phyloP scores from a whole-genome alignment of 2,888 invertebrate species.

The Tachina lurida region DNA sequence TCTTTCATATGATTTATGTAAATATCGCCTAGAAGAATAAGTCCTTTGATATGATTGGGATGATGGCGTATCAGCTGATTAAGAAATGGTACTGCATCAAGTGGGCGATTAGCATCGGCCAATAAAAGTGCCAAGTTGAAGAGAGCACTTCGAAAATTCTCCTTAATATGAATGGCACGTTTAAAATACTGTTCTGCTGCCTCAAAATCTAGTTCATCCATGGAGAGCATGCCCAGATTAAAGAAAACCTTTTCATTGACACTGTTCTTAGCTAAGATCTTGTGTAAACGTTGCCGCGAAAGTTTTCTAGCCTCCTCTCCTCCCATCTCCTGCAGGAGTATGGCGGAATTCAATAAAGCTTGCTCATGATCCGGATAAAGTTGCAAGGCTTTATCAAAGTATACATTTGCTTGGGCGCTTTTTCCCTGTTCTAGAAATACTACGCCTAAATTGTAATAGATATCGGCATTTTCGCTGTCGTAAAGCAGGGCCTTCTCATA shows the following conservation, averaged over 20 bases:
- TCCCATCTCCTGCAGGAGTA: constrained; percentile 94
- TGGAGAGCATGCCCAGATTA: constrained; percentile 97
- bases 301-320: constrained; percentile 90
- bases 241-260: constrained; percentile 96
- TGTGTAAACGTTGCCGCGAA: constrained; percentile 91
- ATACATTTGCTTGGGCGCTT: constrained; percentile 94
- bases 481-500: constrained; percentile 96
- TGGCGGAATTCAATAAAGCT: constrained; percentile 96
- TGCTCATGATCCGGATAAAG: constrained; percentile 97
- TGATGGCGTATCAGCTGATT: constrained; percentile 95
- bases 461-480: constrained; percentile 96
- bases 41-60: constrained; percentile 96
- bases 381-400: constrained; percentile 95
- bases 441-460: constrained; percentile 97
- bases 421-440: constrained; percentile 96
- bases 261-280: constrained; percentile 86
- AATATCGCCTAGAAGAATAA: constrained; percentile 96
- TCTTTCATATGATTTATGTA: constrained; percentile 98
- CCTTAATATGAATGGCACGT: constrained; percentile 92
- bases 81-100: constrained; percentile 96
- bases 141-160: constrained; percentile 95
- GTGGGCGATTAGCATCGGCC: constrained; percentile 93
- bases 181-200: constrained; percentile 96
- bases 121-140: constrained; percentile 96
- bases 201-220: constrained; percentile 95